A percentile compares a stretch with the other conserved stretches of the same genome.
phyloP scores from a whole-genome alignment of 2,888 invertebrate species.

The Pyrochroa serraticornis region DNA sequence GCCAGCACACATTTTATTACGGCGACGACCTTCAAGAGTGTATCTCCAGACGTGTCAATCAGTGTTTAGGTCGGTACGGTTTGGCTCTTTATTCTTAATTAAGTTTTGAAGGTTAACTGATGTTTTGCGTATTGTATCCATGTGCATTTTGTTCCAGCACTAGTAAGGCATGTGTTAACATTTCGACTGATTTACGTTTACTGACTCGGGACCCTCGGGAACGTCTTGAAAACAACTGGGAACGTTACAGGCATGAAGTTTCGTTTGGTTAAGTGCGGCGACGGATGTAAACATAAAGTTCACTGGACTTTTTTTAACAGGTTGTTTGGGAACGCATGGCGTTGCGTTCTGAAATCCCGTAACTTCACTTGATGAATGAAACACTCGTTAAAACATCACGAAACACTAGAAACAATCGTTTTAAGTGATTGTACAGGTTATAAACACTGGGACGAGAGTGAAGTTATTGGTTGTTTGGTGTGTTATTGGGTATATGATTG shows the following conservation, averaged over 20 bases:
- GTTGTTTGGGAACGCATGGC: conserved; percentile 43
- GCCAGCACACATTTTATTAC: conserved; percentile 21
- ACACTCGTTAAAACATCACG: not conserved
- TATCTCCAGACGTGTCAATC: conserved; percentile 29
- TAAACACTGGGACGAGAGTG: conserved; percentile 11
- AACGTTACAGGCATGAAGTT: not conserved
- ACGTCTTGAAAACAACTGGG: not conserved
- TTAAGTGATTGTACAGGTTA: conserved; percentile 4
- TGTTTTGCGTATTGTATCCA: conserved; percentile 48
- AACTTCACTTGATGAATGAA: conserved; percentile 13
- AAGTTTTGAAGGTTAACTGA: conserved; percentile 30
- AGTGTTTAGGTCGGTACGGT: conserved; percentile 24
- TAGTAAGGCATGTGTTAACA: conserved; percentile 15
- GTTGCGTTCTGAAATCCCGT: not conserved
- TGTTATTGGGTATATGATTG: not conserved
- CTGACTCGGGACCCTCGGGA: not conserved
- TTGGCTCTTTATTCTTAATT: conserved; percentile 16
- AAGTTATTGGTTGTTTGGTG: conserved; percentile 3
- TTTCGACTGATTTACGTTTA: not conserved
- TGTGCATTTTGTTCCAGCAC: conserved; percentile 47
- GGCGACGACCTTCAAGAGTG: conserved; percentile 23
- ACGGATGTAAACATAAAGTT: conserved; percentile 50
- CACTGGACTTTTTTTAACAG: conserved; percentile 52
- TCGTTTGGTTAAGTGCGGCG: conserved; percentile 7
- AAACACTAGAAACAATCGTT: not conserved